phyloP scores from a whole-genome alignment of 2,888 invertebrate species.

The Siphlonurus alternatus region DNA sequence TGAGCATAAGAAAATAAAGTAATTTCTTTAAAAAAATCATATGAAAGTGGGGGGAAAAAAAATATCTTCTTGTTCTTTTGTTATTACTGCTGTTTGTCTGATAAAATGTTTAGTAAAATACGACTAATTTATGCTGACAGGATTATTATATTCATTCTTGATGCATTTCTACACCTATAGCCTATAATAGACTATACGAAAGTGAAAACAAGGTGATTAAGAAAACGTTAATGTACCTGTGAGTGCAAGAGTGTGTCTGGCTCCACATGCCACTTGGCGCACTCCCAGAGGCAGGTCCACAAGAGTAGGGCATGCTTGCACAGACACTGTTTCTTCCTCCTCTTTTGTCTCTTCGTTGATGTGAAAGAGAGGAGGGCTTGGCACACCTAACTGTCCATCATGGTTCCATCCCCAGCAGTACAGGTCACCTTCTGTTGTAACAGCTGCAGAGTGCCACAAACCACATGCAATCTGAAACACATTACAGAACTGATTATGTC shows the following conservation, averaged over 20 bases:
- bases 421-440: neutral
- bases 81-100: too few species aligned
- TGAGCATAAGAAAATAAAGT: too few species aligned
- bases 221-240: neutral
- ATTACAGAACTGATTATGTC: too few species aligned
- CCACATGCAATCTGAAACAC: neutral
- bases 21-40: too few species aligned
- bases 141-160: too few species aligned
- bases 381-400: neutral
- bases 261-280: neutral
- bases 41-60: too few species aligned
- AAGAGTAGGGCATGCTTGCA: neutral
- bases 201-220: too few species aligned
- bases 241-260: neutral
- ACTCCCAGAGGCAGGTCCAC: neutral
- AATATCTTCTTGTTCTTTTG: too few species aligned
- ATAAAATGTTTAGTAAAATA: too few species aligned
- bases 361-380: neutral
- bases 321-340: neutral
- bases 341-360: neutral
- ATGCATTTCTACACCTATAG: too few species aligned
- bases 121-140: too few species aligned
- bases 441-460: neutral
- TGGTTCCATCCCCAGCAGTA: neutral
- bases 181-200: too few species aligned